Percentiles rank a stretch among this genome's conserved stretches.
These are phyloP conservation scores for Branchellion lobata DNA, from an alignment of 2,888 invertebrate species.

Conservation along the genomic window DNA sequence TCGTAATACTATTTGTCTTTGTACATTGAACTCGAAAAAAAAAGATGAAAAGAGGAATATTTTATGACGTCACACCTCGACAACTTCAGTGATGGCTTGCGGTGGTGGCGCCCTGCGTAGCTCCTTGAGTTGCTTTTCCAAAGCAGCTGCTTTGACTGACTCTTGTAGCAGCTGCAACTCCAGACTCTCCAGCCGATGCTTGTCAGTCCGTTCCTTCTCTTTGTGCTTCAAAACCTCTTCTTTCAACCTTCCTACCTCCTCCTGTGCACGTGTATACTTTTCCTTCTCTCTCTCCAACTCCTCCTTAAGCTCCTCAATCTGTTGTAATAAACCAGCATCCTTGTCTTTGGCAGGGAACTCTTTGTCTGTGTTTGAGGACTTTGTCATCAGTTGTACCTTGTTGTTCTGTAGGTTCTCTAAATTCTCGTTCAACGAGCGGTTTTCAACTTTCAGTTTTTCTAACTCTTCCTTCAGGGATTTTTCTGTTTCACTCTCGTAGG, in stretches of 20 bases:
- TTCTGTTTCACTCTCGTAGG: neutral
- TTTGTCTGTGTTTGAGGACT: neutral
- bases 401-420: slow-evolving; percentile 7
- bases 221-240: neutral
- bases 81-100: neutral
- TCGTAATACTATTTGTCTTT: no score
- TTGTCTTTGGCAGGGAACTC: neutral
- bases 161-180: neutral
- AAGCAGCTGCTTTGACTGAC: neutral
- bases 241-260: slow-evolving; percentile 6
- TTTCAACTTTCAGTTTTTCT: slow-evolving; percentile 2
- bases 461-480: neutral
- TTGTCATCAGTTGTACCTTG: neutral
- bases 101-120: neutral
- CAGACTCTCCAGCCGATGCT: neutral
- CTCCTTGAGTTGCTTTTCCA: slow-evolving; percentile 7
- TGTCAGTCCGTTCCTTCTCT: neutral
- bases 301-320: neutral
- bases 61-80: no score
- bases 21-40: no score
- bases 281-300: neutral
- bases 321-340: neutral
- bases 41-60: no score
- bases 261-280: neutral
- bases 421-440: neutral